Base-by-base conservation (phyloP, 23 tunicate genomes). In the Corella eumyota region DNA sequence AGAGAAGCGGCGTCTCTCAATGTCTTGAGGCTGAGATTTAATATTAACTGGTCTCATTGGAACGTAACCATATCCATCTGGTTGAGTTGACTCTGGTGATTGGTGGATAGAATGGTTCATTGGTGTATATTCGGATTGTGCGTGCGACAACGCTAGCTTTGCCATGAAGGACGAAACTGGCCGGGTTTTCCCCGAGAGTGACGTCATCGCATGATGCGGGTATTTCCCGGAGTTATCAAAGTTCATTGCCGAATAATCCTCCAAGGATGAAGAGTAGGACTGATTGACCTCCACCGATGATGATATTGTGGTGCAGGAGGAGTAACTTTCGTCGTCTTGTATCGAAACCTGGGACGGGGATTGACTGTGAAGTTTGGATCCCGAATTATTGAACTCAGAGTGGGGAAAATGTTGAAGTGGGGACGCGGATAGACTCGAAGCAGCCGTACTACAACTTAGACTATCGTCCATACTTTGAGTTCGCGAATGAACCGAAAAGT, bases 1-100 rank as follows among this genome's bases (percentile, higher is more conserved):
- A 5, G 75, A 64, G 22, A 54, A 77, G 45, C 76, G 67, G 24
- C 71, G 67, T 30, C 46, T 32, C 2, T 57, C 61, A 47, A 84
- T 84, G 34, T 84, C 94, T 64, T 84, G 73, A 15, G 94, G 94
- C 45, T 25, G 40, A 20, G 94, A 84, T 30, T 45, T 54, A 34
- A 38, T 23, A 0, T 28, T 27, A 25, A 75, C 53, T 4, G 94
- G 34, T 6, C 81, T 68, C 94, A 84, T 84, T 21, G 83, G 83
- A 2, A 84, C 94, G 51, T 84, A 84, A 61, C 81, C 83, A 33
- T 33, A 19, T 1, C 21, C 37, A 28, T 13, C 30, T 15, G 15
- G 3, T 25, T 24, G 26, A 17, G 68, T 35, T 15, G 53, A 32
- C 34, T 56, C 32, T 31, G 30, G 3, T 31, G 61, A 20, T 26